Evolutionary conservation across 2,888 invertebrate genomes (phyloP), one percentile per base, ranked within the genome.

Genomic region (Euproctis similis): DNA sequence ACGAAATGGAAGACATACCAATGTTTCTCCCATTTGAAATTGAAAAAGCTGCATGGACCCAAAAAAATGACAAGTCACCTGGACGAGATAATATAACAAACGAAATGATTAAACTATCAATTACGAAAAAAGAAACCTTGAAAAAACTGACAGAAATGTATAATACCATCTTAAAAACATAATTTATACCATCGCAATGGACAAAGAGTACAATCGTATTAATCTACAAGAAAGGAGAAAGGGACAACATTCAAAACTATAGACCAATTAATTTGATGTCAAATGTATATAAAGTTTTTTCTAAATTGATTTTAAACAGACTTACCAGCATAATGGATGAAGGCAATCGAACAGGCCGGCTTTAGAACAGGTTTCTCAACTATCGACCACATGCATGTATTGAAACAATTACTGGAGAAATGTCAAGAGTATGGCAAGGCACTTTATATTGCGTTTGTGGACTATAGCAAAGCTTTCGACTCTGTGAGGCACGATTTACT

Each of bases 271-370:
- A n/a, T n/a, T n/a, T n/a, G n/a, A n/a, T n/a, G n/a, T n/a, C n/a
- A n/a, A n/a, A n/a, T n/a, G n/a, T n/a, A n/a, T n/a, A n/a, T n/a
- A n/a, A n/a, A n/a, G n/a, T n/a, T n/a, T n/a, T n/a, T n/a, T n/a
- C n/a, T n/a, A n/a, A n/a, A n/a, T n/a, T n/a, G n/a, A n/a, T n/a
- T n/a, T n/a, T n/a, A n/a, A n/a, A 39, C 10, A 28, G 39, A 17
- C 32, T 32, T 2, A 36, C 36, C n/a, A 32, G 31, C 14, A 18
- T 34, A n/a, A 27, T 27, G 34, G 22, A 27, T 1, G 34, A 32
- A 20, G 6, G 2, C 20, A 20, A 20, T 20, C 20, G 9, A 20
- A 9, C 9, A 20, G 10, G 85, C 59, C 87, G 87, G 87, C 40
- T 35, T 59, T 7, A 24, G 28, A 10, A 8, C 14, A 9, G 10